Evolutionary conservation across 2,888 invertebrate genomes (phyloP), one percentile per base, ranked within the genome.

Genomic region (Epinotia ramella): DNA sequence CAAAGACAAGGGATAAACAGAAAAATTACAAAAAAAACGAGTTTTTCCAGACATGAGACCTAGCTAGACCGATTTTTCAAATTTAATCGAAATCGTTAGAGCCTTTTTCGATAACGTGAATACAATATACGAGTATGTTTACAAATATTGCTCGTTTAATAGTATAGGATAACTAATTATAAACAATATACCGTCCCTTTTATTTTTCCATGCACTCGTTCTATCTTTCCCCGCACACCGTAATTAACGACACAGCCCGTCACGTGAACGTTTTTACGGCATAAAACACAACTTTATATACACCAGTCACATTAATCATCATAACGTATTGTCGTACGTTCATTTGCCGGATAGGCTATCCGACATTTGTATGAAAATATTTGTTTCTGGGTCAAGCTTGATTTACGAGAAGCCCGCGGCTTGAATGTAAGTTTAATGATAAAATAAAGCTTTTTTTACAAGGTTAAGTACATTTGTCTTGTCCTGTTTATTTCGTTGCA

Each of bases 301-400:
- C 49, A 62, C 46, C 28, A 53, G 44, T 84, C 84, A 86, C 84
- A 86, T 84, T 87, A 86, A 88, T 89, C 88, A 86, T 86, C 84
- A 86, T 88, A 86, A 87, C 88, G 88, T 87, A 87, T 85, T 79
- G 84, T 84, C 84, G 86, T 87, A 86, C 86, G 69, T 69, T 69
- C 64, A 64, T 74, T 74, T 69, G 64, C 74, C 64, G 56, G 74
- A 73, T 73, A 67, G 60, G 73, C 13, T 73, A 65, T 68, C 67
- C 59, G 59, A 65, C 66, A 33, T 28, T 62, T 64, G 73, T 49
- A 63, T 53, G 59, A 68, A 73, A 66, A 72, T 67, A 28, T 70
- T 59, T 65, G 49, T 28, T 57, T 62, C 64, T 59, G 64, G 59
- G 64, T 70, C 59, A 49, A 53, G 20, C 16, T 28, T 65, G 59